Base-by-base conservation (phyloP, 2,113 vertebrate genomes). In the Saimiri boliviensis region DNA sequence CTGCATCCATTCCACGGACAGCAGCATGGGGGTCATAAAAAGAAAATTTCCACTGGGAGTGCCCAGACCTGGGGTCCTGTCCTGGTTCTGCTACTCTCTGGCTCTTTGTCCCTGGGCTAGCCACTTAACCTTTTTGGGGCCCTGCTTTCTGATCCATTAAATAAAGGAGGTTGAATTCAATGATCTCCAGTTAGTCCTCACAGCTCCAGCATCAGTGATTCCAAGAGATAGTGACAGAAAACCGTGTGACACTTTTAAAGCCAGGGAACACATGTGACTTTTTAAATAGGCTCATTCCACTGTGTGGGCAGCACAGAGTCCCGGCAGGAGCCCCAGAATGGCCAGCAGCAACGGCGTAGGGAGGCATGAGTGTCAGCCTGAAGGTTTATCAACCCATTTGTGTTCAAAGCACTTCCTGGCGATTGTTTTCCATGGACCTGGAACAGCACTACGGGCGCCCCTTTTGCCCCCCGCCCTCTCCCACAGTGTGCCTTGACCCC, bases 1-100 rank as follows among this genome's bases (percentile, higher is more conserved):
- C 40, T 66, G 8, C 21, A 0, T 45, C 52, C 37, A 47, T 76
- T 84, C 45, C 45, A 11, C 81, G 63, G 58, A 2, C 19, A 14
- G 74, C 73, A 77, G 5, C 35, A 6, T 16, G 23, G 42, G 40
- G 40, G 4, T 52, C 47, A 30, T 86, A 54, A 93, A 70, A 94
- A 19, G 58, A 94, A 74, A 16, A 45, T 12, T 63, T 42, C 76
- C 21, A 40, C 6, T 20, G 13, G 63, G 84, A 87, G 60, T 86
- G 68, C n/a, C 40, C 74, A 93, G 37, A 80, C 54, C 77, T 63
- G 58, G 77, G 30, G 40, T 82, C 63, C 42, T 80, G 27, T 92
- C 97, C 93, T 96, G 89, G 14, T 58, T 97, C 95, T 96, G 89
- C 56, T 42, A 32, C 6, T 35, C 74, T 52, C 70, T 47, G 89